These are phyloP conservation scores for Microplitis mediator DNA, from an alignment of 1,140 invertebrate genomes.

Conservation along the genomic window DNA sequence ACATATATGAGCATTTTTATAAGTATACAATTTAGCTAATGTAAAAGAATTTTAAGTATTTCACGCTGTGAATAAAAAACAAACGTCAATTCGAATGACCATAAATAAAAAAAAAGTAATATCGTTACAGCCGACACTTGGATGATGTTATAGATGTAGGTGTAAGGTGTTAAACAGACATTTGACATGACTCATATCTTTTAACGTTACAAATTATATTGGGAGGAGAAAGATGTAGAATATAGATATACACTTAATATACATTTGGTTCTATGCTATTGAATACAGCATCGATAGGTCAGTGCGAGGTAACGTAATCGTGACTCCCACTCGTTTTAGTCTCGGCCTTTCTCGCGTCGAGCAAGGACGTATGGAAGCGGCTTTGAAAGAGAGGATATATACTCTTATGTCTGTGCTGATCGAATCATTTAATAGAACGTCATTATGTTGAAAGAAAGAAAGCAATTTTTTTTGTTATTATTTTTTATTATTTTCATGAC, in stretches of 20 bases:
- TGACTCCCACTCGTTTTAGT: conserved; percentile 18
- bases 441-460: not conserved
- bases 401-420: not conserved
- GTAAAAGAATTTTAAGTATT: not conserved
- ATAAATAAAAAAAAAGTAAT: not conserved
- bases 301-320: conserved; percentile 28
- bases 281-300: conserved; percentile 21
- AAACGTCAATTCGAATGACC: no score
- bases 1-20: not conserved
- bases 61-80: not conserved
- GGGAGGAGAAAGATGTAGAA: not conserved
- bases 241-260: not conserved
- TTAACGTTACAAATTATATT: conserved; percentile 8
- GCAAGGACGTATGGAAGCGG: conserved; percentile 33
- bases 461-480: not conserved
- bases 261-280: not conserved
- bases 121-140: not conserved
- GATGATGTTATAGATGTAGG: not conserved
- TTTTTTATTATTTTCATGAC: no score
- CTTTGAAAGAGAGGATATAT: not conserved
- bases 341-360: conserved; percentile 34
- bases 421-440: not conserved
- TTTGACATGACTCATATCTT: conserved; percentile 8
- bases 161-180: not conserved
- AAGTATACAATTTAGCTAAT: not conserved